phyloP scores from a whole-genome alignment of 2,797 vertebrate genomes.

The Platyrinchus mystaceus region DNA sequence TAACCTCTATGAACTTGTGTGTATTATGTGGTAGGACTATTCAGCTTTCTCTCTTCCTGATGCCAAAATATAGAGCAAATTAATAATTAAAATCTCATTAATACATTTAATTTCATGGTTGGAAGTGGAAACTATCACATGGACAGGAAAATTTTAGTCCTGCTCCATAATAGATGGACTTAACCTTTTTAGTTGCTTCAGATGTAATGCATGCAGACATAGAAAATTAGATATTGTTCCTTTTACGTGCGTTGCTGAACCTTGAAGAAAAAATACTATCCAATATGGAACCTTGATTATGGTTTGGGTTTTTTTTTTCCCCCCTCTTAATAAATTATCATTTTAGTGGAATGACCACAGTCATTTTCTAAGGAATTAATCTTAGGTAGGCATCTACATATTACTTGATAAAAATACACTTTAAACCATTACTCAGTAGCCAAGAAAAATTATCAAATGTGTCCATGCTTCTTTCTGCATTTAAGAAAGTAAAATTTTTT shows the following conservation, averaged over 20 bases:
- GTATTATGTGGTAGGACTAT: not conserved
- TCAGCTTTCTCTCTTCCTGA: not conserved
- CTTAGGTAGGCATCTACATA: not conserved
- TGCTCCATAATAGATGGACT: not conserved
- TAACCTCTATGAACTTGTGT: not conserved
- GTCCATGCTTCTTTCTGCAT: not conserved
- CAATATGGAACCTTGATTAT: not conserved
- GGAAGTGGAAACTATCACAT: not conserved
- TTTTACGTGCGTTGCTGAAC: not conserved
- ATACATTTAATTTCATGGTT: not conserved
- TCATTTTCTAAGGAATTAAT: not conserved
- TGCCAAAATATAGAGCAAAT: not conserved
- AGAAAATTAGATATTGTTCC: not conserved
- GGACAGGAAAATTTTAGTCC: not conserved
- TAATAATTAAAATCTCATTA: slow-evolving; percentile 4
- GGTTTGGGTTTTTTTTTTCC: not conserved
- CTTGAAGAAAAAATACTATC: not conserved
- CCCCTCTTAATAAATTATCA: not conserved
- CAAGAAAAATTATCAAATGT: not conserved
- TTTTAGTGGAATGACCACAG: not conserved
- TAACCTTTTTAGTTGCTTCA: not conserved
- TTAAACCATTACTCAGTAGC: not conserved
- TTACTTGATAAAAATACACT: not conserved
- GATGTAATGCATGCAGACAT: not conserved
- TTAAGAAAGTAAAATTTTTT: not conserved